phyloP scores from a whole-genome alignment of 2,113 vertebrate species.

The Gymnorhina tibicen region DNA sequence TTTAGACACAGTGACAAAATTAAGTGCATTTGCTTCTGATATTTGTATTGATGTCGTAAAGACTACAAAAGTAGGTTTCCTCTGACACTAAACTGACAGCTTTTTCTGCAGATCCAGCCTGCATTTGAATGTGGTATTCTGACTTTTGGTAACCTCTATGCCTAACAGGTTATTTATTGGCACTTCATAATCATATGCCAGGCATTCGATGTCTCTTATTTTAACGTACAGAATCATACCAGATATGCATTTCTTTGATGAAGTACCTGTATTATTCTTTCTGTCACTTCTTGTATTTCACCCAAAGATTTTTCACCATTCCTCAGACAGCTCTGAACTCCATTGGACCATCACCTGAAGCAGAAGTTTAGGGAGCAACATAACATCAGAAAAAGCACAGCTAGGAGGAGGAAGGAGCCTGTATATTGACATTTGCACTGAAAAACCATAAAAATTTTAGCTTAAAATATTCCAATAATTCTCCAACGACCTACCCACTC shows the following conservation, averaged over 20 bases:
- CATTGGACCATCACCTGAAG: background rate
- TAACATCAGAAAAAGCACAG: background rate
- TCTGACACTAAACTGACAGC: background rate
- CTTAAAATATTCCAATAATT: background rate
- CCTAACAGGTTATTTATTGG: background rate
- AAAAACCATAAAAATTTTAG: background rate
- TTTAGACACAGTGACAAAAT: background rate
- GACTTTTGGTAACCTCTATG: background rate
- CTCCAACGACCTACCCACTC: rapidly evolving
- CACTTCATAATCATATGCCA: background rate
- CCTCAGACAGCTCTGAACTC: background rate
- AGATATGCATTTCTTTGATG: background rate
- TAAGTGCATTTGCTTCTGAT: background rate
- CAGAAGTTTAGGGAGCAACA: background rate
- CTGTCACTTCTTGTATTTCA: background rate
- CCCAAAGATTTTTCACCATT: background rate
- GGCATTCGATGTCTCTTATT: background rate
- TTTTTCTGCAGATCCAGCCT: background rate
- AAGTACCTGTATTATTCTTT: background rate
- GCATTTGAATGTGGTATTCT: background rate
- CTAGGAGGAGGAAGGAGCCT: background rate
- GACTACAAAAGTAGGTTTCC: background rate
- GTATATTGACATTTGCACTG: background rate
- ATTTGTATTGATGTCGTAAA: background rate
- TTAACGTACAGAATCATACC: background rate